These are phyloP conservation scores for Amiota communis DNA, from an alignment of 2,888 invertebrate species.

Conservation along the genomic window DNA sequence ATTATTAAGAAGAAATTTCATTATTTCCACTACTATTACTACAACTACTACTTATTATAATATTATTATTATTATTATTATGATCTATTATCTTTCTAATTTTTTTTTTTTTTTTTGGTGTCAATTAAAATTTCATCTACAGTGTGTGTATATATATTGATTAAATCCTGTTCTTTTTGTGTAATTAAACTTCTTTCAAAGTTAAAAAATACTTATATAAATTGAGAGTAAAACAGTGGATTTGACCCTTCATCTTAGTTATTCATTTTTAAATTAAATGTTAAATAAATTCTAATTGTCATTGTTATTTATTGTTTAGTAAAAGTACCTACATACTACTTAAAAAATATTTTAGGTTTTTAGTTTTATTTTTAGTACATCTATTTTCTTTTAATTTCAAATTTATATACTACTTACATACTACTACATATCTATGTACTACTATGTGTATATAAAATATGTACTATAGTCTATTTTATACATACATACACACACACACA, in stretches of 20 bases:
- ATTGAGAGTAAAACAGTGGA: conserved; percentile 74
- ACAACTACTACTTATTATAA: too few relatives aligned
- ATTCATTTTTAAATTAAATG: conserved; percentile 40
- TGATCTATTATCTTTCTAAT: neutral
- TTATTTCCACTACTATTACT: too few relatives aligned
- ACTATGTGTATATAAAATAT: too few relatives aligned
- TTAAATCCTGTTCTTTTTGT: conserved; percentile 21
- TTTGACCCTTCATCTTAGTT: conserved; percentile 71
- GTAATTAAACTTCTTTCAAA: conserved; percentile 34
- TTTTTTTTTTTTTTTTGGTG: too few relatives aligned
- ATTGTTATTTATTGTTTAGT: conserved; percentile 47
- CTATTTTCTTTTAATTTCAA: conserved; percentile 21
- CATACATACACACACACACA: too few relatives aligned
- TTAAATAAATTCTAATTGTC: conserved; percentile 46
- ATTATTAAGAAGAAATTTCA: too few relatives aligned
- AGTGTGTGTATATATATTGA: conserved; percentile 10
- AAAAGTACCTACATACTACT: too few relatives aligned
- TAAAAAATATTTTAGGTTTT: conserved; percentile 30
- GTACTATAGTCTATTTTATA: too few relatives aligned
- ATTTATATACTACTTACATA: conserved; percentile 20
- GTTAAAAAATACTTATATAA: conserved; percentile 49
- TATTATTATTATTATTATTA: too few relatives aligned
- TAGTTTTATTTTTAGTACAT: conserved; percentile 39
- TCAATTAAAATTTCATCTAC: too few relatives aligned
- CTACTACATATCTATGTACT: too few relatives aligned